Evolutionary conservation across 2,113 vertebrate species (phyloP).

Genomic region (Podarcis raffonei): DNA sequence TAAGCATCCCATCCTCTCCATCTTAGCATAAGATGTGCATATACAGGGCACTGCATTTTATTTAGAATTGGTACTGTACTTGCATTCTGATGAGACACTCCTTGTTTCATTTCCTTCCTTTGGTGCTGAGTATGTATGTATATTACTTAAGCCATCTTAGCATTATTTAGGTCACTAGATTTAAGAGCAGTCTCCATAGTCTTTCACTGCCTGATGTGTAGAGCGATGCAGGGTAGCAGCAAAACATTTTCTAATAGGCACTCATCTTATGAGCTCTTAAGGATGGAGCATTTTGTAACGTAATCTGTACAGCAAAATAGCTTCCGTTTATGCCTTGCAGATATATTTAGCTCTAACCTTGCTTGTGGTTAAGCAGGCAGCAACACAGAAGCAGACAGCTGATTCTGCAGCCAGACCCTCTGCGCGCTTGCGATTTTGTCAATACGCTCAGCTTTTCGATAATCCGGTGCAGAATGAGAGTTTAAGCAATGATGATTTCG

Average conservation of each 20-base stretch:
- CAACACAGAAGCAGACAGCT: conserved; percentile 79
- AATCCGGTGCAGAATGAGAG: conserved; percentile 60
- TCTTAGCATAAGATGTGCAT: conserved; percentile 60
- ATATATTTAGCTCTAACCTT: conserved; percentile 82
- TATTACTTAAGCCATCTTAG: conserved; percentile 72
- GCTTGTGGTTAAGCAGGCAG: conserved; percentile 80
- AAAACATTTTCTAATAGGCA: conserved; percentile 59
- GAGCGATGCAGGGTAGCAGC: conserved; percentile 47
- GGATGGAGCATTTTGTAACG: conserved; percentile 68
- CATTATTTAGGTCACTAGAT: conserved; percentile 80
- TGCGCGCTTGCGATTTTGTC: conserved; percentile 73
- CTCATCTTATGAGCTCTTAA: conserved; percentile 57
- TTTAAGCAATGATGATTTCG: conserved; percentile 54
- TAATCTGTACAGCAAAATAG: conserved; percentile 65
- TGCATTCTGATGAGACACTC: conserved; percentile 70
- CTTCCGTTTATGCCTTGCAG: conserved; percentile 77
- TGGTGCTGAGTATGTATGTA: conserved; percentile 45
- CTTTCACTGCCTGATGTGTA: conserved; percentile 53
- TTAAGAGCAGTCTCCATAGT: conserved; percentile 70
- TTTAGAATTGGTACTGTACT: conserved; percentile 66
- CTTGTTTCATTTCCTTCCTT: conserved; percentile 67
- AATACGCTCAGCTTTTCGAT: conserved; percentile 74
- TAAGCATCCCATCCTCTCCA: conserved; percentile 55
- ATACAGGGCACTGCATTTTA: conserved; percentile 61
- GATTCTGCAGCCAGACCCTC: conserved; percentile 72